phyloP scores from a whole-genome alignment of 2,888 invertebrate species.

The Ormyrus pomaceus region DNA sequence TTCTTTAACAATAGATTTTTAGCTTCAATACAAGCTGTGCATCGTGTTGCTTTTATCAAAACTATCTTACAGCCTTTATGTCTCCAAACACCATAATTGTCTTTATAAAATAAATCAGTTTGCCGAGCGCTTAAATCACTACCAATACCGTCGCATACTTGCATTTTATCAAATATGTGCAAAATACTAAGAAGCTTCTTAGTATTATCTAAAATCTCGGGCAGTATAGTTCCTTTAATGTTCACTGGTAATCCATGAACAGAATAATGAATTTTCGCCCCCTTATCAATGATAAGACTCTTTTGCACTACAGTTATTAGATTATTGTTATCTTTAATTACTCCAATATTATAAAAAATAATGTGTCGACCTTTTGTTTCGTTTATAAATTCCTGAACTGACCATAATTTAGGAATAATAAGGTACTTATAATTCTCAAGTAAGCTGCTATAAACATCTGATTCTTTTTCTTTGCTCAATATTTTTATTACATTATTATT shows the following conservation, averaged over 20 bases:
- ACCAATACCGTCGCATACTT: constrained; percentile 51
- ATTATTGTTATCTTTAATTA: constrained; percentile 39
- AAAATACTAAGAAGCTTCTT: constrained; percentile 53
- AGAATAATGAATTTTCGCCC: constrained; percentile 51
- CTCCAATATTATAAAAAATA: constrained; percentile 42
- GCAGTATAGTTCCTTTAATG: constrained; percentile 45
- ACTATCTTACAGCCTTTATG: constrained; percentile 53
- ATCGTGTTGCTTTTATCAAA: constrained; percentile 42
- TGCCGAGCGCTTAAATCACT: constrained; percentile 40
- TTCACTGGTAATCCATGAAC: constrained; percentile 52
- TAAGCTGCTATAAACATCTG: constrained; percentile 40
- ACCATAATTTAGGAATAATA: constrained; percentile 52
- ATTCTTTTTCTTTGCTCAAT: constrained; percentile 28
- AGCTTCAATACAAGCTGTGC: constrained; percentile 36
- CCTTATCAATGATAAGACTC: constrained; percentile 52
- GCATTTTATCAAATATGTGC: constrained; percentile 56
- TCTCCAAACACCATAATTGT: constrained; percentile 47
- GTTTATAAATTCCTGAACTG: constrained; percentile 47
- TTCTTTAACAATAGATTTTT: constrained; percentile 32
- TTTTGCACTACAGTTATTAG: constrained; percentile 50
- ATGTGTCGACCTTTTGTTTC: constrained; percentile 48
- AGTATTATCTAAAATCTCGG: constrained; percentile 45
- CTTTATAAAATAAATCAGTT: constrained; percentile 46
- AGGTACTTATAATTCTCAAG: constrained; percentile 53
- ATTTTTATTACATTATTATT: constrained; percentile 15